Evolutionary conservation across 2,888 invertebrate genomes (phyloP).

Genomic region (Leucania comma): DNA sequence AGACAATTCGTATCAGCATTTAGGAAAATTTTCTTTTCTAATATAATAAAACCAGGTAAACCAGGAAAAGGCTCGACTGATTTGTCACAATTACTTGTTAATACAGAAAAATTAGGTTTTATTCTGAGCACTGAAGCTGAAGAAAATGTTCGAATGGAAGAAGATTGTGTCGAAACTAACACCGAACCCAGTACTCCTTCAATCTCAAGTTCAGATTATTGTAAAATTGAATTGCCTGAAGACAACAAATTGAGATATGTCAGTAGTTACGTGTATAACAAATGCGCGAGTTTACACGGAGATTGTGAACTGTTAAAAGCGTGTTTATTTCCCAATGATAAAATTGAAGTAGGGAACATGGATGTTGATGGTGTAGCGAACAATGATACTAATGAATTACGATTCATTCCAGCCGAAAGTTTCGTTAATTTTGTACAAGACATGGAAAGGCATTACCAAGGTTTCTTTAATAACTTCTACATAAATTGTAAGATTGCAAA

Average conservation of each 20-base stretch:
- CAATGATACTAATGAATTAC: background rate
- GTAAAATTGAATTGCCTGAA: conserved; percentile 45
- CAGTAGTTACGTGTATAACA: conserved; percentile 37
- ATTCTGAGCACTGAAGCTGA: conserved; percentile 41
- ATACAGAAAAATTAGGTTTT: conserved; percentile 43
- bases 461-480: conserved; percentile 36
- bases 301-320: conserved; percentile 36
- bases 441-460: conserved; percentile 46
- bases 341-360: conserved; percentile 8
- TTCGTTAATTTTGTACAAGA: conserved; percentile 40
- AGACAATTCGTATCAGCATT: conserved; percentile 51
- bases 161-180: conserved; percentile 25
- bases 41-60: conserved; percentile 51
- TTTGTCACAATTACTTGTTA: conserved; percentile 49
- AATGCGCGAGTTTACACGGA: conserved; percentile 32
- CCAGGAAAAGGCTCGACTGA: conserved; percentile 36
- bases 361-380: background rate
- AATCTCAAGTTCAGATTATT: conserved; percentile 48
- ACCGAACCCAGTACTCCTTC: conserved; percentile 30
- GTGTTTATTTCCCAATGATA: conserved; percentile 16
- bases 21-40: conserved; percentile 50
- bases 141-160: conserved; percentile 27
- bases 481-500: conserved; percentile 35
- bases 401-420: conserved; percentile 1
- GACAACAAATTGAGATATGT: conserved; percentile 34